Conservation (phyloP, 2,113 vertebrate genomes). For the Aptenodytes patagonicus region DNA sequence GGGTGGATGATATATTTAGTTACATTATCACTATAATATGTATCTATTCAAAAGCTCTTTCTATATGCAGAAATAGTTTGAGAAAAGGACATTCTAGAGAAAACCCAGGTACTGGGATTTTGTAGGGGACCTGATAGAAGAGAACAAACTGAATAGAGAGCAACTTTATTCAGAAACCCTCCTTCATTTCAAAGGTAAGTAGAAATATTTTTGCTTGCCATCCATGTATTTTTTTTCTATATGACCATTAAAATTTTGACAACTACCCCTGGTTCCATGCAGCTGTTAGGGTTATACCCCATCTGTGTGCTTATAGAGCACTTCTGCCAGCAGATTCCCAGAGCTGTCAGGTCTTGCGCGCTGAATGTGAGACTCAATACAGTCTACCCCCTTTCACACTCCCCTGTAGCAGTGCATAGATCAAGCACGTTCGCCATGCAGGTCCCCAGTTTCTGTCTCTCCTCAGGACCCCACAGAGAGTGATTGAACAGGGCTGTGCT, state of each 20-base stretch:
- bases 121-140: background rate
- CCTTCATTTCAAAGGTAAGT: background rate
- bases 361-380: background rate
- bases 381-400: background rate
- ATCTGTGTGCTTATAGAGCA: background rate
- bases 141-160: background rate
- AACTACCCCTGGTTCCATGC: background rate
- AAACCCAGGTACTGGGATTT: background rate
- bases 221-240: background rate
- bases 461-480: background rate
- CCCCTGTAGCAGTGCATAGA: background rate
- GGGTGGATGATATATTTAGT: slow-evolving; percentile 56
- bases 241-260: background rate
- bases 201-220: background rate
- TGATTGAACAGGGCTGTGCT: background rate
- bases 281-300: background rate
- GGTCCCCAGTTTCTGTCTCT: background rate
- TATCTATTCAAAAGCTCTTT: slow-evolving; percentile 16
- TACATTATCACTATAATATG: slow-evolving; percentile 5
- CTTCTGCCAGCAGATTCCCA: background rate
- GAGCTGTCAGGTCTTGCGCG: background rate
- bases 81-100: background rate
- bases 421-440: background rate
- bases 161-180: background rate
- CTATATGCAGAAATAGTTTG: background rate